A percentile compares a stretch with the other conserved stretches of the same genome.
phyloP scores from a whole-genome alignment of 2,888 invertebrate genomes.

The Imbricaverruca yamaguchii region DNA sequence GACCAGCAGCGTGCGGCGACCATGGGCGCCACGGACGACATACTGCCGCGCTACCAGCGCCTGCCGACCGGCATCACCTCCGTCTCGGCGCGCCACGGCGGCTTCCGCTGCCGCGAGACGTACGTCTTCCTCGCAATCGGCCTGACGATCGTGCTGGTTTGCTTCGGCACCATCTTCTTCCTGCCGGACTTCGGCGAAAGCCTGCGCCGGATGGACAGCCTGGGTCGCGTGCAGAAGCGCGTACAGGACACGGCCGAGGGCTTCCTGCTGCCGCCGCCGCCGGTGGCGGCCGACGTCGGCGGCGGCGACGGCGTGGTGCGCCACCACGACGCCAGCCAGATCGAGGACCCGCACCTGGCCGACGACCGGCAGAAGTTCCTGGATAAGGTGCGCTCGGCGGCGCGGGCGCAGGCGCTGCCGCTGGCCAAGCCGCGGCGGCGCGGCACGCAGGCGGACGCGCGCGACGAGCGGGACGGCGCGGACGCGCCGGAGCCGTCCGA shows the following conservation, averaged over 20 bases:
- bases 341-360: conserved; percentile 18
- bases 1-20: background rate
- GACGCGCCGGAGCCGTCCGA: background rate
- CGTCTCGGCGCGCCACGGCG: background rate
- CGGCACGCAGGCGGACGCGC: background rate
- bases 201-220: background rate
- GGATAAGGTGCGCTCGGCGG: conserved; percentile 10
- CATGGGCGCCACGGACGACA: conserved; percentile 49
- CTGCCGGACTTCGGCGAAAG: background rate
- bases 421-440: conserved; percentile 6
- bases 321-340: background rate
- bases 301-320: background rate
- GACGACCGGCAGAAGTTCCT: background rate
- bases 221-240: conserved; percentile 2
- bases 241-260: conserved; percentile 14
- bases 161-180: conserved; percentile 17
- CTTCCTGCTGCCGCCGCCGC: conserved; percentile 19
- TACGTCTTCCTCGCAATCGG: conserved; percentile 9
- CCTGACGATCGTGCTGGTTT: background rate
- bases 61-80: background rate
- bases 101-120: conserved; percentile 13
- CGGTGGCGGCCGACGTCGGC: background rate
- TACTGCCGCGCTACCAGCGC: conserved; percentile 35
- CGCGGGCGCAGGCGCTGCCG: background rate
- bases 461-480: background rate